Base-by-base conservation (phyloP, 2,797 vertebrate species). In the Delichon dasypus region DNA sequence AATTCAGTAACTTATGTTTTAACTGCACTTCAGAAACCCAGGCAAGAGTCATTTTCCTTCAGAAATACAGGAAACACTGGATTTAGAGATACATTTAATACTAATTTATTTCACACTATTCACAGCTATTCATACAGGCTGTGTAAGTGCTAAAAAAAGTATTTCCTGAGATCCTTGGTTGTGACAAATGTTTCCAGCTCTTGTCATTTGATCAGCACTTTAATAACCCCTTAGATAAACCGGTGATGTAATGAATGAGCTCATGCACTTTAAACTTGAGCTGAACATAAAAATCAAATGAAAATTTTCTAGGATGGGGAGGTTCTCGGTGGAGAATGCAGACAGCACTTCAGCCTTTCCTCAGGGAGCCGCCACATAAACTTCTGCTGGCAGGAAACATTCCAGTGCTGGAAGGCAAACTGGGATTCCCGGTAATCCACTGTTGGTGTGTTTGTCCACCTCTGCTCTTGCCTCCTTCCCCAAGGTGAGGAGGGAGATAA, bases 231-330 rank as follows among this genome's bases (percentile, higher is more conserved):
- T 0, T 16, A 77, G 89, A 83, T 95, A 91, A 91, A 60, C 27
- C 14, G 82, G 38, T 91, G 93, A 89, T 88, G 91, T 88, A 91
- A 78, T 77, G 57, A 65, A 73, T 71, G 89, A 89, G 57, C 85
- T 95, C 85, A 80, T 44, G 50, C 38, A 13, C 23, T 93, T 88
- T 53, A 61, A 94, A 88, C 79, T 74, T 7, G 42, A 77, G 67
- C 57, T 74, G 75, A 83, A 64, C 27, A 44, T 30, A 57, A 83
- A 95, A 80, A 47, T 58, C 51, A 65, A 34, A 57, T 36, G 40
- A 70, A 51, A 34, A 7, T 10, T 27, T 42, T 45, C 57, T 22
- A 76, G 45, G 55, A 11, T 4, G 12, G 64, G 36, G 26, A 12
- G 11, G 44, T 70, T 71, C 29, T 66, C 12, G 11, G 51, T 16